Percentiles rank a stretch among this genome's conserved stretches.
These are phyloP conservation scores for Aradophagus sp. DNA, from an alignment of 1,140 invertebrate genomes.

Conservation along the genomic window DNA sequence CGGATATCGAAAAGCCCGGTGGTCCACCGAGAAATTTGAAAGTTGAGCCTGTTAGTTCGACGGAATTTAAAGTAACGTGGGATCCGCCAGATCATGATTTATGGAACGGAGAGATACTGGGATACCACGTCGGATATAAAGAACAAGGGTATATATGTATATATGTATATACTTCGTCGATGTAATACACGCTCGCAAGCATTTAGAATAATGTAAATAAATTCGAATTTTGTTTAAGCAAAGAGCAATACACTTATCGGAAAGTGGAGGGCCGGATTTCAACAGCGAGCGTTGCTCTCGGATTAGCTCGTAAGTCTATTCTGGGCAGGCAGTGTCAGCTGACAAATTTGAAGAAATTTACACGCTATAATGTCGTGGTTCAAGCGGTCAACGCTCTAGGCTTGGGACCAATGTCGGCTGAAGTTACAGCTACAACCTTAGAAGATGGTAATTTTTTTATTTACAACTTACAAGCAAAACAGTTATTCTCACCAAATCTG, in stretches of 20 bases:
- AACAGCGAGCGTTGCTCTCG: conserved; percentile 69
- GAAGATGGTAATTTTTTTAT: conserved; percentile 90
- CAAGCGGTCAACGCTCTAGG: conserved; percentile 95
- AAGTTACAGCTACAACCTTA: conserved; percentile 87
- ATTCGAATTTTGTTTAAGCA: conserved; percentile 55
- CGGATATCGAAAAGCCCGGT: conserved; percentile 79
- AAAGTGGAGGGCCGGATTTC: conserved; percentile 73
- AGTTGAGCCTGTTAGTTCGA: conserved; percentile 91
- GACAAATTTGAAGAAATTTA: conserved; percentile 84
- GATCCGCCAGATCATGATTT: conserved; percentile 89
- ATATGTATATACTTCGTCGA: conserved; percentile 5
- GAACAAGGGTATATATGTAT: conserved; percentile 70
- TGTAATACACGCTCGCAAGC: conserved; percentile 1
- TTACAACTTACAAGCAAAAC: no score
- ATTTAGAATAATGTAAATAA: conserved; percentile 31
- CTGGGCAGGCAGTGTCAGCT: conserved; percentile 71
- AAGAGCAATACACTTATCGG: conserved; percentile 70
- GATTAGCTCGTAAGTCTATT: conserved; percentile 70
- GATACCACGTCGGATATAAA: conserved; percentile 95
- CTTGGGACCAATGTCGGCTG: conserved; percentile 88
- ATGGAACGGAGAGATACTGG: conserved; percentile 93
- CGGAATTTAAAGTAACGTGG: conserved; percentile 91
- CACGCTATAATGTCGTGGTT: conserved; percentile 91
- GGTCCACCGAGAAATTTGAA: conserved; percentile 89
- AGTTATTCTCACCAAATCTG: no score